These are phyloP conservation scores for Drosophila nigricruria DNA, from an alignment of 2,888 invertebrate genomes.

Conservation along the genomic window DNA sequence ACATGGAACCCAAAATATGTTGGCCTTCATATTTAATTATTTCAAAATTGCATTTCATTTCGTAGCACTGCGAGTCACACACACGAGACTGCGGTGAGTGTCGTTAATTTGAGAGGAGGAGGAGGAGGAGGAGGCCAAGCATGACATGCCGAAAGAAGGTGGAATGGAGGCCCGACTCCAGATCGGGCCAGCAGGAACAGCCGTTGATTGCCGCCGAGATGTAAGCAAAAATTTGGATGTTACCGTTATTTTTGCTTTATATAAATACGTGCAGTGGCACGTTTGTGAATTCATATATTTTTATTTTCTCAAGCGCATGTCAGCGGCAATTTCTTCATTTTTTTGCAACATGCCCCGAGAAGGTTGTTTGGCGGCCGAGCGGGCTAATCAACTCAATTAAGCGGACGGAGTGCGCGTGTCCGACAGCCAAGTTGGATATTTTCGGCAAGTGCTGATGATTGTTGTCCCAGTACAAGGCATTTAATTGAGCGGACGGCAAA, in stretches of 20 bases:
- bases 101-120: slow-evolving; percentile 67
- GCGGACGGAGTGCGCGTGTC: slow-evolving; percentile 69
- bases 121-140: slow-evolving; percentile 36
- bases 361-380: slow-evolving; percentile 32
- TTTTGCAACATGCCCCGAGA: slow-evolving; percentile 32
- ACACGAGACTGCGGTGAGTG: slow-evolving; percentile 34
- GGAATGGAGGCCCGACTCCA: slow-evolving; percentile 41
- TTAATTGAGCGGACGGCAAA: slow-evolving; percentile 65
- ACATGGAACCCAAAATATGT: slow-evolving; percentile 32
- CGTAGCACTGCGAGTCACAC: slow-evolving; percentile 46
- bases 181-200: slow-evolving; percentile 8
- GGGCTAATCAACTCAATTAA: slow-evolving; percentile 80
- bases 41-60: slow-evolving; percentile 71
- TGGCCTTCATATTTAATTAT: slow-evolving; percentile 72
- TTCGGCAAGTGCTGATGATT: slow-evolving; percentile 56
- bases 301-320: slow-evolving; percentile 69
- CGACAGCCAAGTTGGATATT: slow-evolving; percentile 24
- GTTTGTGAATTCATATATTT: slow-evolving; percentile 62
- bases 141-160: slow-evolving; percentile 61
- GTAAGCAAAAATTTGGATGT: slow-evolving; percentile 63
- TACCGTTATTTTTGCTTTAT: slow-evolving; percentile 73
- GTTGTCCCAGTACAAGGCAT: slow-evolving; percentile 62
- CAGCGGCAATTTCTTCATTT: slow-evolving; percentile 48
- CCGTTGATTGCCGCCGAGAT: slow-evolving; percentile 57
- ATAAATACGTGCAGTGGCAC: slow-evolving; percentile 54